A percentile compares a stretch with the other conserved stretches of the same genome.
Evolutionary conservation across 2,797 vertebrate genomes (phyloP).

Genomic region (Phrynocephalus vlangalii): DNA sequence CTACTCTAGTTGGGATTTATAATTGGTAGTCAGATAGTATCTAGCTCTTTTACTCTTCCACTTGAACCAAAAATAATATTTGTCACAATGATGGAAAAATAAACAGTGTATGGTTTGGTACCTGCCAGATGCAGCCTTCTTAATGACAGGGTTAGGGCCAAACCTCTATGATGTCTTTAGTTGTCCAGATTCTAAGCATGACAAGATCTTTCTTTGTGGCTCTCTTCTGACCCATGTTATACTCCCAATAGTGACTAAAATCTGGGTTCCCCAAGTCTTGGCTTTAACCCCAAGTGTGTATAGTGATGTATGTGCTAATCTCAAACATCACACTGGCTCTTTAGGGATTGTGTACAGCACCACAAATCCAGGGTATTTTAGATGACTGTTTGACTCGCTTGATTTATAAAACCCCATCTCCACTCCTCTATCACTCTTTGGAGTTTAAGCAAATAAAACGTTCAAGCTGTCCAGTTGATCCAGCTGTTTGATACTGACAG

Average conservation of each 20-base stretch:
- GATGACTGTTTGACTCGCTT: slow-evolving; percentile 10
- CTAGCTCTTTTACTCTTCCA: no score
- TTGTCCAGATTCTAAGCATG: neutral
- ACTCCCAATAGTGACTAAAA: no score
- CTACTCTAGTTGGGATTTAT: no score
- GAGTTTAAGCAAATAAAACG: slow-evolving; percentile 42
- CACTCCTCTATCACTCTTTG: slow-evolving; percentile 29
- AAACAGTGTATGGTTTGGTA: no score
- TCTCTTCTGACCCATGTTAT: no score
- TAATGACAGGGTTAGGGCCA: no score
- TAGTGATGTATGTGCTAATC: neutral
- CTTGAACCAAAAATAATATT: no score
- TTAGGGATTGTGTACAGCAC: neutral
- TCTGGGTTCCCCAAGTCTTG: no score
- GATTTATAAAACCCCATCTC: slow-evolving; percentile 39
- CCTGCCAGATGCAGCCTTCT: no score
- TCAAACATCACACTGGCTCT: neutral
- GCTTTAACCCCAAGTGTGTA: neutral
- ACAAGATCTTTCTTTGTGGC: no score
- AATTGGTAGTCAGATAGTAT: no score
- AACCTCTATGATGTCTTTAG: neutral
- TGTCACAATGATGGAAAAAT: no score
- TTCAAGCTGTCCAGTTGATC: neutral
- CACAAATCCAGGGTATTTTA: slow-evolving; percentile 32
- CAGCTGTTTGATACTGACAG: slow-evolving; percentile 5